phyloP scores from a whole-genome alignment of 1,140 invertebrate species.

The Brachionus plicatilis region DNA sequence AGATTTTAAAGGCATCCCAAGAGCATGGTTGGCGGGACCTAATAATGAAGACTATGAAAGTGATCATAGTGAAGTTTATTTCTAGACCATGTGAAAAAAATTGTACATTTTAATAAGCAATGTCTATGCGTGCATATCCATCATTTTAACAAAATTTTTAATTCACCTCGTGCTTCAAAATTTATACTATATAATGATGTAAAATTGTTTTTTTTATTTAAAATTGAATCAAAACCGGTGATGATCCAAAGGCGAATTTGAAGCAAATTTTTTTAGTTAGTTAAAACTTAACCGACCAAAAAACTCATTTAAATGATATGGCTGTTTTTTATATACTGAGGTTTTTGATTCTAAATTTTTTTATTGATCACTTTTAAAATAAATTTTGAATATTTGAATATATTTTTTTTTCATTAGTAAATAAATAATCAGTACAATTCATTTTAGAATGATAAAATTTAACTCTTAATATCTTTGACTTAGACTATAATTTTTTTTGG shows the following conservation, averaged over 20 bases:
- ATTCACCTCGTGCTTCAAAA: not conserved
- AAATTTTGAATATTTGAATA: not conserved
- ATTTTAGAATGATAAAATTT: no score
- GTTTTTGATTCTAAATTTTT: not conserved
- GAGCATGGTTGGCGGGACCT: not conserved
- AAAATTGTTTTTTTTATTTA: not conserved
- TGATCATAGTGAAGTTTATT: slow-evolving; percentile 1
- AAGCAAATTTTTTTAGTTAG: not conserved
- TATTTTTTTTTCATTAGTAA: not conserved
- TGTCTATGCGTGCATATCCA: not conserved
- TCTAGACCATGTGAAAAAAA: not conserved
- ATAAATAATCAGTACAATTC: no score
- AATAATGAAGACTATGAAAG: not conserved
- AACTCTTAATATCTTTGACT: no score
- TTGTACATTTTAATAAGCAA: not conserved
- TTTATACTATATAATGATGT: not conserved
- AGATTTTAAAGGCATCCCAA: slow-evolving; percentile 6
- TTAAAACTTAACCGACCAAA: not conserved
- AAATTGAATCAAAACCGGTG: slow-evolving; percentile 11
- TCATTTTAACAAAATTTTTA: not conserved
- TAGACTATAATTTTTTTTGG: no score
- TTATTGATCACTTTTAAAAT: not conserved
- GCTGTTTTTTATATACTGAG: not conserved
- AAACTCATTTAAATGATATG: not conserved
- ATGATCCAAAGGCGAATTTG: slow-evolving; percentile 9